These are phyloP conservation scores for Synanthedon tipuliformis DNA, from an alignment of 2,888 invertebrate species.

Conservation along the genomic window DNA sequence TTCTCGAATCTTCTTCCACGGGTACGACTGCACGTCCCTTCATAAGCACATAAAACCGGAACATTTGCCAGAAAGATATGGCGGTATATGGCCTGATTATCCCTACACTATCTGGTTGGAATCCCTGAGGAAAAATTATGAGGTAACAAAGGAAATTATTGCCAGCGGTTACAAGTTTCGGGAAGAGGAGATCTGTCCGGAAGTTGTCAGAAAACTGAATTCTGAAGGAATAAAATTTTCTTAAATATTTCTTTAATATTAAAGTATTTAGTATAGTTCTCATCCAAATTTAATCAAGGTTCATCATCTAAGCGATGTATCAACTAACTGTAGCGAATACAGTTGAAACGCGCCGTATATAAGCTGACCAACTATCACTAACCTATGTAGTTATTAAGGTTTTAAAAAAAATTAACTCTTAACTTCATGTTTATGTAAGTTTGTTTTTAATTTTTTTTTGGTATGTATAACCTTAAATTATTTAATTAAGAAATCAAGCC, in stretches of 20 bases:
- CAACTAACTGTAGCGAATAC: too few relatives aligned
- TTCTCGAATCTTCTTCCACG: constrained; percentile 77
- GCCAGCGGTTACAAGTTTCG: constrained; percentile 73
- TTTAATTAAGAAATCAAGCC: too few relatives aligned
- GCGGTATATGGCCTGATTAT: constrained; percentile 77
- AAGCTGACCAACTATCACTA: too few relatives aligned
- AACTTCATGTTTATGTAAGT: too few relatives aligned
- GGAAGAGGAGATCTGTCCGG: constrained; percentile 42
- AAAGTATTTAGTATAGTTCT: neutral
- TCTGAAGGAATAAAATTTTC: constrained; percentile 39
- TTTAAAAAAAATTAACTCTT: too few relatives aligned
- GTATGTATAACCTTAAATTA: too few relatives aligned
- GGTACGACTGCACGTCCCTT: constrained; percentile 76
- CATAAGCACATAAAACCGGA: constrained; percentile 79
- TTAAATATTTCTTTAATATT: constrained; percentile 12
- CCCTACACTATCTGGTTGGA: constrained; percentile 81
- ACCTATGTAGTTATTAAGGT: too few relatives aligned
- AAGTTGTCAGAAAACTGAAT: constrained; percentile 42
- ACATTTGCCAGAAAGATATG: constrained; percentile 77
- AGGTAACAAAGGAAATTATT: constrained; percentile 73
- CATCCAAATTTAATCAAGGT: too few relatives aligned
- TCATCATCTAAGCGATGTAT: too few relatives aligned
- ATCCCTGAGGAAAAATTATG: constrained; percentile 66
- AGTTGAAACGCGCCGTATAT: too few relatives aligned
- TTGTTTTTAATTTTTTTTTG: too few relatives aligned